Conservation (phyloP, 2,888 invertebrate genomes). For the Atethmia centrago region DNA sequence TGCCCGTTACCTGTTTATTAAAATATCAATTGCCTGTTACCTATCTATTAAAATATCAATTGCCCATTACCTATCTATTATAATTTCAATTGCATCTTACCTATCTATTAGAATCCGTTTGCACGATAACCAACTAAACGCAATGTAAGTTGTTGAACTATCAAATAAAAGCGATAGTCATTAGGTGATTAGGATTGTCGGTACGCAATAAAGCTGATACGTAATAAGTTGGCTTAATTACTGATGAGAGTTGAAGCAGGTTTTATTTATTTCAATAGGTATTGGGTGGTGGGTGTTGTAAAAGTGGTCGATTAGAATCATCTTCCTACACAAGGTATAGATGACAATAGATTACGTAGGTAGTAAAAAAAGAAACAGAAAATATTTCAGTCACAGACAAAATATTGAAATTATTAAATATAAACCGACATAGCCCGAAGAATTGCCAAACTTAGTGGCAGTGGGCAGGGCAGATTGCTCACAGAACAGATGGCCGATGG, state of each 20-base stretch:
- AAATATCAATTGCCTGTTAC: no score
- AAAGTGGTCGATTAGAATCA: neutral
- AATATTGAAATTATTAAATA: no score
- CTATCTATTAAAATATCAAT: no score
- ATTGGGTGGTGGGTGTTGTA: neutral
- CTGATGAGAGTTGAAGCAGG: neutral
- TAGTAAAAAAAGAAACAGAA: neutral
- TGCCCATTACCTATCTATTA: no score
- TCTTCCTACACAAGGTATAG: slow-evolving; percentile 2
- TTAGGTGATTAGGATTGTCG: no score
- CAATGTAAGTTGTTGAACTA: neutral
- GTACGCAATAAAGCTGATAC: no score
- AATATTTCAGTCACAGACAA: neutral
- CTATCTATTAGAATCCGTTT: neutral
- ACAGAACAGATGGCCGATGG: no score
- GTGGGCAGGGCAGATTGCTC: no score
- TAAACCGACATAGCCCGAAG: no score
- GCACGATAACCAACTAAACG: neutral
- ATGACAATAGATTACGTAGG: slow-evolving; percentile 7
- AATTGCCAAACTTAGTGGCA: no score
- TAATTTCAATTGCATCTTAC: neutral
- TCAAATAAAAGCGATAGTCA: no score
- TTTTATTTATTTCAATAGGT: slow-evolving; percentile 1
- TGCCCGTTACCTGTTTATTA: no score
- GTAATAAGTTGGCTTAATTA: neutral